Evolutionary conservation across 2,888 invertebrate genomes (phyloP).

Genomic region (Gerris lacustris): DNA sequence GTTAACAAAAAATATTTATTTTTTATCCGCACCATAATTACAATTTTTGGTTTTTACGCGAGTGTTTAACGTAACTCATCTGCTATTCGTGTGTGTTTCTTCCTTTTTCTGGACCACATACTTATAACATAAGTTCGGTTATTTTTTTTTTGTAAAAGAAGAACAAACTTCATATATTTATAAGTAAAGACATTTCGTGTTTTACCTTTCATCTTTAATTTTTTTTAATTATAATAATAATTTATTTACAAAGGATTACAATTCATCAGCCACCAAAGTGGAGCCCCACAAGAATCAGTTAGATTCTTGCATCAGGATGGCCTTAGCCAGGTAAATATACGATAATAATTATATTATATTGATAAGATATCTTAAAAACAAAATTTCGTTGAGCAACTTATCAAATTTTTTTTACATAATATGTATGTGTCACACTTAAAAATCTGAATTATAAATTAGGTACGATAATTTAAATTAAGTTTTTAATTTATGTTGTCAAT

Average conservation of each 20-base stretch:
- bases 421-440: neutral
- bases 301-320: slow-evolving; percentile 54
- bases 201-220: neutral
- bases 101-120: too few relatives aligned
- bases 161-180: too few relatives aligned
- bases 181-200: too few relatives aligned
- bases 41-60: too few relatives aligned
- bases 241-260: neutral
- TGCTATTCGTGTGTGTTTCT: too few relatives aligned
- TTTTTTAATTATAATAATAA: neutral
- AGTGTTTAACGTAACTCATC: too few relatives aligned
- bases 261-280: slow-evolving; percentile 21
- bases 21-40: too few relatives aligned
- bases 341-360: slow-evolving; percentile 7
- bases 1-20: too few relatives aligned
- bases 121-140: too few relatives aligned
- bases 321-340: slow-evolving; percentile 49
- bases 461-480: neutral
- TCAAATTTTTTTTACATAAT: slow-evolving; percentile 16
- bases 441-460: neutral
- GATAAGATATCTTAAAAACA: neutral
- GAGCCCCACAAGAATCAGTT: slow-evolving; percentile 33
- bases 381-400: too few relatives aligned
- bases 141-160: too few relatives aligned
- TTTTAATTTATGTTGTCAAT: too few relatives aligned